A percentile compares a stretch with the other conserved stretches of the same genome.
Conservation (phyloP, 30 jellyfish, hydroid and myxozoan genomes). For the Aurelia sp. region DNA sequence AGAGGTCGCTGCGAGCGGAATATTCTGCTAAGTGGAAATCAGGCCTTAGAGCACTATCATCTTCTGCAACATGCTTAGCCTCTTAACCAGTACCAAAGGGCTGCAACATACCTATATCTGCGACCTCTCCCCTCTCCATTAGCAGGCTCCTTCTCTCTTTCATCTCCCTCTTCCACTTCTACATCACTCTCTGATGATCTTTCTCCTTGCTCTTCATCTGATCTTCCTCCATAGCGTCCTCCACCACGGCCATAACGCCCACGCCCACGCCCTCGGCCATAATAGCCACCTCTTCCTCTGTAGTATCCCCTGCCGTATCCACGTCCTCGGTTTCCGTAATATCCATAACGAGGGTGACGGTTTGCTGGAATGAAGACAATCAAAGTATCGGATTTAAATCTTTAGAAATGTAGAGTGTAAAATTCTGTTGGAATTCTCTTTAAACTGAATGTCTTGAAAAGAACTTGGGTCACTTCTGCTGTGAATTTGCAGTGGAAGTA, state of each 20-base stretch:
- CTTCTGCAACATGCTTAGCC: too few species aligned
- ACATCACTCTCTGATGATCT: conserved; percentile 49
- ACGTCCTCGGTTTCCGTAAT: conserved; percentile 68
- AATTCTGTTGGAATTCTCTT: too few species aligned
- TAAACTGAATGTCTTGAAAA: too few species aligned
- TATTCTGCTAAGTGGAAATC: too few species aligned
- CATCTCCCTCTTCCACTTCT: conserved; percentile 8
- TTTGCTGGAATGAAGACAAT: conserved; percentile 30
- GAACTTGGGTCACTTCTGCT: too few species aligned
- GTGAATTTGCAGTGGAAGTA: too few species aligned
- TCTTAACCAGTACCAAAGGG: too few species aligned
- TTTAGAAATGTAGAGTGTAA: too few species aligned
- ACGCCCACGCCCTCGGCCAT: conserved; percentile 67
- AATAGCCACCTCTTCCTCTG: conserved; percentile 38
- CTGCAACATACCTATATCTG: conserved; percentile 30
- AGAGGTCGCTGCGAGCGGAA: too few species aligned
- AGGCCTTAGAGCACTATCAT: too few species aligned
- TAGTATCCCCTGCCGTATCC: conserved; percentile 68
- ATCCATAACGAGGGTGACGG: conserved; percentile 82
- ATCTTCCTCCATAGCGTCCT: conserved; percentile 47
- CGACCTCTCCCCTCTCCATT: conserved; percentile 37
- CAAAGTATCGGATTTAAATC: too few species aligned
- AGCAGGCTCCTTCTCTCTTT: conserved; percentile 37
- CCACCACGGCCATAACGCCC: conserved; percentile 64
- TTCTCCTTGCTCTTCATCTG: conserved; percentile 59